These are phyloP conservation scores for Phalacrocorax carbo DNA, from an alignment of 2,113 vertebrate genomes.

Conservation along the genomic window DNA sequence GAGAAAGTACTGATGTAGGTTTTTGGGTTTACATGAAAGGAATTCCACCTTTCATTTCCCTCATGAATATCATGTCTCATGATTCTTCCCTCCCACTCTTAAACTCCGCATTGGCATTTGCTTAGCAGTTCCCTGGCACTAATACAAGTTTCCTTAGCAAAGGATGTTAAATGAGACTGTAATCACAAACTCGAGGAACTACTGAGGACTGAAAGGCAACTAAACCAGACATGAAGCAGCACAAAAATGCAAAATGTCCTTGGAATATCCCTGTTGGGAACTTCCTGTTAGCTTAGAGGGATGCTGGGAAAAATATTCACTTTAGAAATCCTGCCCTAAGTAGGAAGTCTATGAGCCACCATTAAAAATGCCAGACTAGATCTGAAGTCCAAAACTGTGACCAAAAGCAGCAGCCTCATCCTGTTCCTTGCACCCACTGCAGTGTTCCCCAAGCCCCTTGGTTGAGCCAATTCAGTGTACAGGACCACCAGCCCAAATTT, in stretches of 20 bases:
- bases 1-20: background rate
- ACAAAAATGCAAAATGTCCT: conserved; percentile 7
- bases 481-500: background rate
- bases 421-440: background rate
- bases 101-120: background rate
- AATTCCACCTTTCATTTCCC: background rate
- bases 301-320: background rate
- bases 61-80: background rate
- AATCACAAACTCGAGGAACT: background rate
- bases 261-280: background rate
- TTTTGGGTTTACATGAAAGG: background rate
- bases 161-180: background rate
- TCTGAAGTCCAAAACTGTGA: background rate
- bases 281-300: background rate
- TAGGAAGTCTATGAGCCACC: background rate
- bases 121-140: conserved; percentile 1
- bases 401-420: background rate
- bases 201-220: background rate
- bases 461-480: background rate
- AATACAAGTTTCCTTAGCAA: conserved; percentile 34
- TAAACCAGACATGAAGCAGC: background rate
- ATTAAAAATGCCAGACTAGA: background rate
- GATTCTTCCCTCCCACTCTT: background rate
- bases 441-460: background rate
- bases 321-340: background rate